These are phyloP conservation scores for Spongilla lacustris DNA, from an alignment of 37 sponge, comb jelly and placozoan genomes.

Conservation along the genomic window DNA sequence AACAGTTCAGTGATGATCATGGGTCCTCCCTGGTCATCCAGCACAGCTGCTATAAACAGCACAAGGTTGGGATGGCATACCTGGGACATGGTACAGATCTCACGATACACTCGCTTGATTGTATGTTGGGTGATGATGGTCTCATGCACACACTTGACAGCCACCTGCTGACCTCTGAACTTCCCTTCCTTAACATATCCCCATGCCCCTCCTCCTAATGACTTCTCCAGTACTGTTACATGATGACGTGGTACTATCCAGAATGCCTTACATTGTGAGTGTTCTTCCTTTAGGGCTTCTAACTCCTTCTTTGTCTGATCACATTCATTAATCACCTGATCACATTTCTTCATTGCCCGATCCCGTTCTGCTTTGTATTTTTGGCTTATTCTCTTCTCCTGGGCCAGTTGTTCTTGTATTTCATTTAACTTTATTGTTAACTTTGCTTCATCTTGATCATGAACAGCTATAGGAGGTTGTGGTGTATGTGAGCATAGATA, in stretches of 20 bases:
- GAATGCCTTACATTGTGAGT: neutral
- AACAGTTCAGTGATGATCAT: slow-evolving; percentile 70
- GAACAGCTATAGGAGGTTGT: no score
- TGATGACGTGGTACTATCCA: slow-evolving; percentile 27
- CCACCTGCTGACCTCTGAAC: slow-evolving; percentile 50
- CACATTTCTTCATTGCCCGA: no score
- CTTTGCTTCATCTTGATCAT: no score
- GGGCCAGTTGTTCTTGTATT: no score
- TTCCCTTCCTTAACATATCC: slow-evolving; percentile 40
- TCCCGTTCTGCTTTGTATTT: neutral
- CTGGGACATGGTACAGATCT: slow-evolving; percentile 41
- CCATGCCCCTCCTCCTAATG: slow-evolving; percentile 61
- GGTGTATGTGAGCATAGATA: no score
- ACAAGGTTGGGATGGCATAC: slow-evolving; percentile 60
- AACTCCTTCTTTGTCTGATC: neutral
- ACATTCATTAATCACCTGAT: neutral
- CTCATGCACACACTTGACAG: slow-evolving; percentile 43
- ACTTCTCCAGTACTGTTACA: slow-evolving; percentile 5
- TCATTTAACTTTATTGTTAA: no score
- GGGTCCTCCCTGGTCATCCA: slow-evolving; percentile 35
- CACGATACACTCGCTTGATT: slow-evolving; percentile 37
- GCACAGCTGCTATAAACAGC: slow-evolving; percentile 55
- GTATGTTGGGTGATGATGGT: slow-evolving; percentile 28
- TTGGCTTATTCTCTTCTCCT: neutral
- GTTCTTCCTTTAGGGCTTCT: neutral